phyloP scores from a whole-genome alignment of 1,140 invertebrate species.

The Drosophila suzukii region DNA sequence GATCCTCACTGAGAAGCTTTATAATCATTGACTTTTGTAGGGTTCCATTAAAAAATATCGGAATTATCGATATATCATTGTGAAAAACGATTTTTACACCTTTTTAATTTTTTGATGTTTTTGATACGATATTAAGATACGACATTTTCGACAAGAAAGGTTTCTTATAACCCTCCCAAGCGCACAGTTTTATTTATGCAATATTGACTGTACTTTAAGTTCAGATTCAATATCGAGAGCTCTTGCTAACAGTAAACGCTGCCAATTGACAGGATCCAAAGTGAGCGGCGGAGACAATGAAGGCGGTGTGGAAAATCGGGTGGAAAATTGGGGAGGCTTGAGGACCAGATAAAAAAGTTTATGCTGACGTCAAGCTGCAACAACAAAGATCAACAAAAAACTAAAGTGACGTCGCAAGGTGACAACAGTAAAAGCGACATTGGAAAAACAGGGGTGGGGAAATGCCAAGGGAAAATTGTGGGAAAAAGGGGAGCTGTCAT shows the following conservation, averaged over 20 bases:
- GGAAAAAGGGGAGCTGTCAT: slow-evolving; percentile 10
- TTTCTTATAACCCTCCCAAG: too few relatives aligned
- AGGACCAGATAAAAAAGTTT: slow-evolving; percentile 55
- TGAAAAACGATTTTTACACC: too few relatives aligned
- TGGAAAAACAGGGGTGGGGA: slow-evolving; percentile 6
- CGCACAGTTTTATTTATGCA: neutral
- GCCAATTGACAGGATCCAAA: slow-evolving; percentile 62
- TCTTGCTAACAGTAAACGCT: slow-evolving; percentile 62
- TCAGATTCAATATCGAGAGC: slow-evolving; percentile 20
- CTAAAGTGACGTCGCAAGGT: slow-evolving; percentile 63
- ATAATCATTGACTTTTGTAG: too few relatives aligned
- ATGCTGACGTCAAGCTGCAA: slow-evolving; percentile 51
- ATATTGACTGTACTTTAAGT: slow-evolving; percentile 18
- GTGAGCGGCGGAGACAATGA: slow-evolving; percentile 8
- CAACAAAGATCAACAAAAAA: slow-evolving; percentile 50
- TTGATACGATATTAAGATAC: too few relatives aligned
- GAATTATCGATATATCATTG: too few relatives aligned
- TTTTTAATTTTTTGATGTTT: too few relatives aligned
- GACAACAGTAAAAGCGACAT: slow-evolving; percentile 43
- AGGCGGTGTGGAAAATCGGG: neutral
- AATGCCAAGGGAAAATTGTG: neutral
- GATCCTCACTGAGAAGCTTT: neutral
- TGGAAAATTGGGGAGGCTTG: slow-evolving; percentile 26
- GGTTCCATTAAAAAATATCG: too few relatives aligned
- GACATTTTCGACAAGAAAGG: too few relatives aligned